Evolutionary conservation across 53 echinoderm and acorn worm genomes (phyloP).

Genomic region (Holothuria leucospilota): DNA sequence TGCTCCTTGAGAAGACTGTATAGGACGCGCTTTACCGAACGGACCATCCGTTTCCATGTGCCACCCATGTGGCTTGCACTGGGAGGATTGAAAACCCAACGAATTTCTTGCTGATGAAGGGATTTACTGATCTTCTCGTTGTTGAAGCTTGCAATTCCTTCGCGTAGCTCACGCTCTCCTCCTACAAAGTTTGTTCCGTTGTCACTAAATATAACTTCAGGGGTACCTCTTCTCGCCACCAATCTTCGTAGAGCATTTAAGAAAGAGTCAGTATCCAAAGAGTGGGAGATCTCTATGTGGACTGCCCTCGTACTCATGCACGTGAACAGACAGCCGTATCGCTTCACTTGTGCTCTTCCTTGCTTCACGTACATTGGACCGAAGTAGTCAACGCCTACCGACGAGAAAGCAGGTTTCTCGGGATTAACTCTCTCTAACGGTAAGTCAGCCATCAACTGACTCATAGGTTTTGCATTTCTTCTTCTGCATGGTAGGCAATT

Average conservation of each 20-base stretch:
- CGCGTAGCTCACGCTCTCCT: no score
- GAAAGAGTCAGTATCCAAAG: constrained; percentile 67
- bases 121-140: constrained; percentile 25
- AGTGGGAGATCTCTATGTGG: constrained; percentile 65
- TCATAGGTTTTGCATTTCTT: constrained; percentile 35
- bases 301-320: constrained; percentile 64
- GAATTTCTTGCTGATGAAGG: constrained; percentile 45
- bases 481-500: constrained; percentile 55
- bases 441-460: constrained; percentile 60
- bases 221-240: constrained; percentile 54
- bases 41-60: constrained; percentile 68
- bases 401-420: constrained; percentile 52
- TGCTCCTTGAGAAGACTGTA: constrained; percentile 48
- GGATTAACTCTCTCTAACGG: constrained; percentile 50
- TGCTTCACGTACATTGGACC: constrained; percentile 25
- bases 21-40: constrained; percentile 50
- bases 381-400: no score
- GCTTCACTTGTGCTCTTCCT: constrained; percentile 33
- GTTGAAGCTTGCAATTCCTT: no score
- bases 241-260: constrained; percentile 68
- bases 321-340: constrained; percentile 69
- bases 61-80: constrained; percentile 68
- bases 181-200: constrained; percentile 72
- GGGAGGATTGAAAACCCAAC: constrained; percentile 73
- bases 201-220: constrained; percentile 53